Conservation (phyloP, 2,113 vertebrate species). For the Callionymus lyra region DNA sequence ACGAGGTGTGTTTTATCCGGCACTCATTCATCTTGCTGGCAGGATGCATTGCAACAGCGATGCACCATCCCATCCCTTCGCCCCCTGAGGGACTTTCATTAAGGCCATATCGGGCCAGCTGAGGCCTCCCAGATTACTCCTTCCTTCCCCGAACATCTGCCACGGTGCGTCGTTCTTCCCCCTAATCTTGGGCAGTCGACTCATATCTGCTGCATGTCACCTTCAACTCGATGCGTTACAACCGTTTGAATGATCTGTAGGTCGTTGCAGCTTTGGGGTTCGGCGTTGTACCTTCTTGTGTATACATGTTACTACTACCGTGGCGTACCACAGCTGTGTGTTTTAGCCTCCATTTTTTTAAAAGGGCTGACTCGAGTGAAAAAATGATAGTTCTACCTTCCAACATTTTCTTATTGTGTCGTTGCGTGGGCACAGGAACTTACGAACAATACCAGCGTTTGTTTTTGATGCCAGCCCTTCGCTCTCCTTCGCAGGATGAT, state of each 20-base stretch:
- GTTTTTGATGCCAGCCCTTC: conserved; percentile 17
- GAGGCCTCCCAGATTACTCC: conserved; percentile 41
- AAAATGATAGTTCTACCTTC: conserved; percentile 50
- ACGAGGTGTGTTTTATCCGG: not conserved
- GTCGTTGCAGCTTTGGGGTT: not conserved
- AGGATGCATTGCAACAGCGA: conserved; percentile 38
- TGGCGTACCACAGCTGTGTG: conserved; percentile 11
- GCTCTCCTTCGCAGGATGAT: not conserved
- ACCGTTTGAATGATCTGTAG: too few relatives aligned
- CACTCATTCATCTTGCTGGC: conserved; percentile 32
- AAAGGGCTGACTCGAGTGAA: conserved; percentile 40
- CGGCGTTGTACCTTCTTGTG: too few relatives aligned
- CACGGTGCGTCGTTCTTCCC: conserved; percentile 17
- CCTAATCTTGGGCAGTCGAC: conserved; percentile 6
- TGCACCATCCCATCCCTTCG: conserved; percentile 32
- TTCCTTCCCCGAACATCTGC: conserved; percentile 32
- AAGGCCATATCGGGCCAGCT: conserved; percentile 49
- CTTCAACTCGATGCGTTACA: too few relatives aligned
- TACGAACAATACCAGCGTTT: conserved; percentile 61
- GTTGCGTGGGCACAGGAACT: conserved; percentile 43
- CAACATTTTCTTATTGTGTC: conserved; percentile 63
- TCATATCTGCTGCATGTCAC: too few relatives aligned
- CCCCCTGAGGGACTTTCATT: conserved; percentile 56
- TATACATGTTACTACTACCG: conserved; percentile 4
- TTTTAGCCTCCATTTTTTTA: conserved; percentile 24